These are phyloP conservation scores for Geococcyx californianus DNA, from an alignment of 2,113 vertebrate species.

Conservation along the genomic window DNA sequence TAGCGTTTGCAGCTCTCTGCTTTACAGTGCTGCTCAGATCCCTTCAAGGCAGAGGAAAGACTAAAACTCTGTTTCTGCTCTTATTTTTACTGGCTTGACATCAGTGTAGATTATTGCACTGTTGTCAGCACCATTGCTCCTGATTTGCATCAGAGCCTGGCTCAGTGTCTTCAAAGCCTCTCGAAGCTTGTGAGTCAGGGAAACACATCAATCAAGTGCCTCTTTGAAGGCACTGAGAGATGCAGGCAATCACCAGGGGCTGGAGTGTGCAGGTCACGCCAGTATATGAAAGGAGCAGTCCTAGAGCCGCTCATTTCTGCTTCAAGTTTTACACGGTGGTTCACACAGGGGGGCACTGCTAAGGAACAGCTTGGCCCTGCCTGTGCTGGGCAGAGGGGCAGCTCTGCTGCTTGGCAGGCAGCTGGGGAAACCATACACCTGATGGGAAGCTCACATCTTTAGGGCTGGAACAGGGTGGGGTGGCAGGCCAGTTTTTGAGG, in stretches of 20 bases:
- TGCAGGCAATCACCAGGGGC: slow-evolving; percentile 26
- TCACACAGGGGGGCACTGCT: not conserved
- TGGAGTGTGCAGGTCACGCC: slow-evolving; percentile 37
- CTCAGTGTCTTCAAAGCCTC: slow-evolving; percentile 59
- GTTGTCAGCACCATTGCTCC: slow-evolving; percentile 62
- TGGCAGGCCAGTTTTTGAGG: not conserved
- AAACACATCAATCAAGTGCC: slow-evolving; percentile 58
- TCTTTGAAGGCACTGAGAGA: slow-evolving; percentile 57
- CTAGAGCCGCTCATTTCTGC: slow-evolving; percentile 12
- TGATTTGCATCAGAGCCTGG: slow-evolving; percentile 66
- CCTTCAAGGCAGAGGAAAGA: slow-evolving; percentile 40
- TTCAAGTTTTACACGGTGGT: slow-evolving; percentile 58
- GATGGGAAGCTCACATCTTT: not conserved
- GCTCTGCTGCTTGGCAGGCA: not conserved
- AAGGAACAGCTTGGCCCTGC: not conserved
- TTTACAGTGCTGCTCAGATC: not conserved
- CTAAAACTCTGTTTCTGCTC: slow-evolving; percentile 21
- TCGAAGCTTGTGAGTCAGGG: slow-evolving; percentile 52
- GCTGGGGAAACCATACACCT: fast-evolving
- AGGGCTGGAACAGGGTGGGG: not conserved
- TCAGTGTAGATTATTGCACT: slow-evolving; percentile 52
- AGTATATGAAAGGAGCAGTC: slow-evolving; percentile 10
- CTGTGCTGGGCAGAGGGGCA: not conserved
- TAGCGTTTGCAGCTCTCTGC: not conserved
- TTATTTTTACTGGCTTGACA: slow-evolving; percentile 66